Evolutionary conservation across 2,888 invertebrate species (phyloP).

Genomic region (Apotomis turbidana): DNA sequence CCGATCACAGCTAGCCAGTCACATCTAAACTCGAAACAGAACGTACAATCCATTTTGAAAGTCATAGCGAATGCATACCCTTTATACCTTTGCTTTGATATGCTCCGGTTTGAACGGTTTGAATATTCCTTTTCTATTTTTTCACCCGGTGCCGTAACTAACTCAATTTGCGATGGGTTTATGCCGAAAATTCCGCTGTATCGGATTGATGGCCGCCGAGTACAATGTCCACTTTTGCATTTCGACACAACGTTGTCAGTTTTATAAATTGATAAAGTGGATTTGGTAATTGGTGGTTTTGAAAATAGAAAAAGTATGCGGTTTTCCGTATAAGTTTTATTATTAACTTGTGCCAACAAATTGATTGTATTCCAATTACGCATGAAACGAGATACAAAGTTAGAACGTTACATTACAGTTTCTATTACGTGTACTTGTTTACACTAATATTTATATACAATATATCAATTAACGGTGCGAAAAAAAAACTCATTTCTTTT

Average conservation of each 20-base stretch:
- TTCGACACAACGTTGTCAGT: neutral
- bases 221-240: constrained; percentile 2
- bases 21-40: constrained; percentile 4
- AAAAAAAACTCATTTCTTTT: no score
- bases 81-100: constrained; percentile 18
- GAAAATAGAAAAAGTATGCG: neutral
- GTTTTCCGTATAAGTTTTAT: neutral
- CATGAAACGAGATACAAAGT: no score
- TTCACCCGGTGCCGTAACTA: neutral
- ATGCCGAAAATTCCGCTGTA: constrained; percentile 16
- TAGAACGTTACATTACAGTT: no score
- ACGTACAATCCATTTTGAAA: neutral
- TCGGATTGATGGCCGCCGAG: constrained; percentile 4
- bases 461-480: no score
- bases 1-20: neutral
- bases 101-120: neutral
- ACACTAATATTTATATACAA: no score
- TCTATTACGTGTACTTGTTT: no score
- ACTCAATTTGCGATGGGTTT: constrained; percentile 21
- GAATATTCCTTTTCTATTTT: constrained; percentile 3
- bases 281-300: neutral
- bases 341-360: neutral
- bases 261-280: constrained; percentile 1
- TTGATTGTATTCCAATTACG: no score
- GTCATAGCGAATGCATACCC: constrained; percentile 5